phyloP scores from a whole-genome alignment of 2,888 invertebrate genomes.

The Sarcophaga subvicina region DNA sequence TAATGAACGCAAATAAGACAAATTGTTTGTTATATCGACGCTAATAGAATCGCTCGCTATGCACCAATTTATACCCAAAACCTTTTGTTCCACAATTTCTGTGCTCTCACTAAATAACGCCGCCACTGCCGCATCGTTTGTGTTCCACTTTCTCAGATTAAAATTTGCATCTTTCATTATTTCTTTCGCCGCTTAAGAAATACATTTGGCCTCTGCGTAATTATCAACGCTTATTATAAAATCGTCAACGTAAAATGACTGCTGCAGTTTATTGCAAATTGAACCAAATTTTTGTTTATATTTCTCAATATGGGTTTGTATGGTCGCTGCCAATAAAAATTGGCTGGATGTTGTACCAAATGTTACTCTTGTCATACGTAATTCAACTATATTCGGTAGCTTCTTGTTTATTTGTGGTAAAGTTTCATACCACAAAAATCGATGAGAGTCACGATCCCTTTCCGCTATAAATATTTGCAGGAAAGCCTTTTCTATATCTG shows the following conservation, averaged over 20 bases:
- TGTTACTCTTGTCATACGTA: no score
- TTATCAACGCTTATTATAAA: constrained; percentile 53
- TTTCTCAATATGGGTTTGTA: constrained; percentile 52
- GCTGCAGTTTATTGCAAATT: not conserved
- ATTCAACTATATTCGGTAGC: no score
- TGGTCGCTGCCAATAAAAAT: constrained; percentile 61
- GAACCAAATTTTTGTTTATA: not conserved
- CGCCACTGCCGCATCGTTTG: constrained; percentile 35
- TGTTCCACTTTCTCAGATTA: constrained; percentile 50
- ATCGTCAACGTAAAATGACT: constrained; percentile 59
- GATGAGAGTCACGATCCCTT: constrained; percentile 53
- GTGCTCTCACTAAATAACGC: not conserved
- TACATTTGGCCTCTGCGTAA: not conserved
- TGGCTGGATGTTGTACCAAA: constrained; percentile 41
- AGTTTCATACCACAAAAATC: constrained; percentile 65
- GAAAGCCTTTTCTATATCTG: constrained; percentile 21
- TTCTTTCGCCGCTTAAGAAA: constrained; percentile 36
- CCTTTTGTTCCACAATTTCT: constrained; percentile 37
- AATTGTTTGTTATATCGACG: constrained; percentile 33
- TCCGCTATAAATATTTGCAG: no score
- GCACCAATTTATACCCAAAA: constrained; percentile 58
- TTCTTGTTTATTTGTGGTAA: no score
- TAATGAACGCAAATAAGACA: constrained; percentile 33
- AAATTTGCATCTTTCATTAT: constrained; percentile 57
- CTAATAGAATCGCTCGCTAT: constrained; percentile 42